Evolutionary conservation across 2,888 invertebrate species (phyloP), one percentile per base, ranked within the genome.

Genomic region (Dusona sp.): DNA sequence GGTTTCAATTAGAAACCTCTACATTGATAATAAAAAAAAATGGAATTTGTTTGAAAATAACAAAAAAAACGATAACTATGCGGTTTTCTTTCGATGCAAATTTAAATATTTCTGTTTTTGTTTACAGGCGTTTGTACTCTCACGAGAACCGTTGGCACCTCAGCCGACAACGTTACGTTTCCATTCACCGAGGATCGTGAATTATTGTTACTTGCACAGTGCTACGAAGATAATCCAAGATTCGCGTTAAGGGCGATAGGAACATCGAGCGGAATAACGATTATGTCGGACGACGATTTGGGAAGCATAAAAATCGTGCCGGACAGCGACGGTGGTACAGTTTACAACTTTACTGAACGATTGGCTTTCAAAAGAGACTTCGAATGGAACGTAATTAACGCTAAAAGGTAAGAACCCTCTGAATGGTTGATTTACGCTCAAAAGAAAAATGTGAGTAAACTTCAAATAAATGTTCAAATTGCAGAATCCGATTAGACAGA

Each of bases 331-430:
- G 92, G 91, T 36, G 92, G 91, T 38, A 86, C 87, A 45, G 61
- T 94, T 45, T 91, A 92, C 82, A 94, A 94, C 89, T 90, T 91
- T 65, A 91, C 91, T n/a, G 90, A 90, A 73, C 83, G 88, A 68
- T 80, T 94, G 51, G 70, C 88, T 9, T 70, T 94, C 22, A 88
- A 90, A 45, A 88, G 89, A 85, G 91, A 93, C 78, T 92, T 91
- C 61, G 89, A 89, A 84, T 94, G 93, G 88, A 87, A 91, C 38
- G 77, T 87, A 16, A 45, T 93, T 29, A 92, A 92, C 79, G 89
- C 91, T n/a, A 94, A 93, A 86, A 92, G 91, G 94, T 94, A 90
- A 88, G n/a, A n/a, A n/a, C n/a, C n/a, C n/a, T n/a, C n/a, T n/a
- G n/a, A n/a, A n/a, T n/a, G n/a, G n/a, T n/a, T n/a, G n/a, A n/a